Evolutionary conservation across 2,888 invertebrate genomes (phyloP).

Genomic region (Agriopis aurantiaria): DNA sequence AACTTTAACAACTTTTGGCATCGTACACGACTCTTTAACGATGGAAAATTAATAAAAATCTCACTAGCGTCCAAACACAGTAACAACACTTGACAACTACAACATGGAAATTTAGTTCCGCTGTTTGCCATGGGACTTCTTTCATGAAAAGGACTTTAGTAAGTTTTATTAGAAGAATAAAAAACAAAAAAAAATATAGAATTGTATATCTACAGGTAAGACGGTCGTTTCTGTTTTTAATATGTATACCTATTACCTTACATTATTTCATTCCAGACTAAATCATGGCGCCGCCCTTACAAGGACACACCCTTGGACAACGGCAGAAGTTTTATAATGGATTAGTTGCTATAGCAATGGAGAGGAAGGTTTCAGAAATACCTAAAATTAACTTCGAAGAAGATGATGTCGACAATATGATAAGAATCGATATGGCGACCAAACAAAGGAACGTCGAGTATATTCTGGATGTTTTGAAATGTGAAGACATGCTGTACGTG

Average conservation of each 20-base stretch:
- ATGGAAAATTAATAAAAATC: too few relatives aligned
- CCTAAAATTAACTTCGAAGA: constrained; percentile 29
- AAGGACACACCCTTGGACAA: constrained; percentile 57
- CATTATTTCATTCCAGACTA: constrained; percentile 8
- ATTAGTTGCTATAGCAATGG: constrained; percentile 44
- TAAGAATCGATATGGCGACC: constrained; percentile 65
- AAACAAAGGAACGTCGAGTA: constrained; percentile 57
- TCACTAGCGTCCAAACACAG: too few relatives aligned
- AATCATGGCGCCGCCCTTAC: constrained; percentile 62
- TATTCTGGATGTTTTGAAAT: constrained; percentile 59
- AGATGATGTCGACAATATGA: constrained; percentile 57
- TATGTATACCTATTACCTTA: neutral
- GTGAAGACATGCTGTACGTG: constrained; percentile 67
- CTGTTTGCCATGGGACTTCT: too few relatives aligned
- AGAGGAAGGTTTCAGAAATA: constrained; percentile 12
- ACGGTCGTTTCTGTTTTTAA: too few relatives aligned
- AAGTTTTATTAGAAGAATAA: too few relatives aligned
- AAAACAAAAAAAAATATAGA: too few relatives aligned
- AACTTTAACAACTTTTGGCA: too few relatives aligned
- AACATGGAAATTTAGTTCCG: too few relatives aligned
- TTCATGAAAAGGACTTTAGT: too few relatives aligned
- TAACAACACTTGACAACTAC: too few relatives aligned
- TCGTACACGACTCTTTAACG: too few relatives aligned
- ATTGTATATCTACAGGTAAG: too few relatives aligned
- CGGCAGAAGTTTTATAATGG: constrained; percentile 51